Conservation (phyloP, 2,888 invertebrate species). For the Thymelicus sylvestris region DNA sequence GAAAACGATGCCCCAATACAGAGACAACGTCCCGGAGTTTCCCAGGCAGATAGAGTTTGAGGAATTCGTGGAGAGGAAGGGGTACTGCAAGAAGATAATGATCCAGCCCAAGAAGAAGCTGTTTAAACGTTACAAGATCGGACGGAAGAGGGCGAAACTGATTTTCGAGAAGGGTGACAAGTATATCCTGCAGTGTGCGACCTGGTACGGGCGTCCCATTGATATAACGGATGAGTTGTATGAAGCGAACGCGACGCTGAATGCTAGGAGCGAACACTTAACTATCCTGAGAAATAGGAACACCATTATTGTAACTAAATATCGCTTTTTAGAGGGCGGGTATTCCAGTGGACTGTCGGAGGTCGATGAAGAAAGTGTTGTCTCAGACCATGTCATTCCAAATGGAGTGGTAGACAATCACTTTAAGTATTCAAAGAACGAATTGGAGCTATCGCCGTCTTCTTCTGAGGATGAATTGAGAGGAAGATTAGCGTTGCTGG, state of each 20-base stretch:
- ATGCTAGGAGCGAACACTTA: conserved; percentile 43
- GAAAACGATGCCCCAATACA: conserved; percentile 77
- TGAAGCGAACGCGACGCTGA: conserved; percentile 61
- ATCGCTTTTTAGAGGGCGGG: background rate
- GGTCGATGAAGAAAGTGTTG: conserved; percentile 11
- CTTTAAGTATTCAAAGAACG: conserved; percentile 63
- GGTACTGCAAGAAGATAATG: conserved; percentile 64
- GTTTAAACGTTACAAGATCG: conserved; percentile 52
- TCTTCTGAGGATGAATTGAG: conserved; percentile 64
- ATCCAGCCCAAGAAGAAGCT: conserved; percentile 44
- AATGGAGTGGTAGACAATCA: conserved; percentile 33
- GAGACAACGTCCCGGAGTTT: conserved; percentile 68
- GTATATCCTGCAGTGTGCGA: background rate
- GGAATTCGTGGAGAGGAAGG: conserved; percentile 60
- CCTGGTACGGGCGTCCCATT: background rate
- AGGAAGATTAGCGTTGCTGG: conserved; percentile 56
- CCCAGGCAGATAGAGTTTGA: conserved; percentile 72
- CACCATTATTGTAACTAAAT: conserved; percentile 17
- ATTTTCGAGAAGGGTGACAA: conserved; percentile 47
- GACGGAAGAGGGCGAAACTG: conserved; percentile 33
- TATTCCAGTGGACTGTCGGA: conserved; percentile 43
- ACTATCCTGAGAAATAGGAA: conserved; percentile 59
- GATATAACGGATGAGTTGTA: conserved; percentile 54
- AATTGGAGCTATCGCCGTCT: conserved; percentile 63
- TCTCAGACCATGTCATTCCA: background rate